Base-by-base conservation (phyloP, 2,797 vertebrate genomes). In the Gorsachius magnificus region DNA sequence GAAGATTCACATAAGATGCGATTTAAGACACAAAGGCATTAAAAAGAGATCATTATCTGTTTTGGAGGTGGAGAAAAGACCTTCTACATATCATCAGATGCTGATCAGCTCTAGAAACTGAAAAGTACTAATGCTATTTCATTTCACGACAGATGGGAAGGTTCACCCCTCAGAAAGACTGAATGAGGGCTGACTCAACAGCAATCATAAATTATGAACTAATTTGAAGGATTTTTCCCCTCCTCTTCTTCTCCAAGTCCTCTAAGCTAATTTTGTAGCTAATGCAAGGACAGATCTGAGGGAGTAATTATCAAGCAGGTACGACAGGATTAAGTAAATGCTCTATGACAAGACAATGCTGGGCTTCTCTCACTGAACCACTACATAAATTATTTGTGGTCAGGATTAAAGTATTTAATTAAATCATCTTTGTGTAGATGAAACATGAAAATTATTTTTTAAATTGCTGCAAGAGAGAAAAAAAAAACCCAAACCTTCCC, bases 321-420 rank as follows among this genome's bases (percentile, higher is more conserved):
- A 96, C 0, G 29, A 93, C 26, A 87, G 86, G 89, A 96, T 96
- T 95, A 94, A 96, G 74, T 83, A 93, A 95, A 95, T 22, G 16
- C 87, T 94, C 72, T 86, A 41, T 63, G 82, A 89, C 65, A 83
- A 96, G 81, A 94, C 94, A 97, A 95, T 92, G 83, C 75, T 63
- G 41, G 72, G 61, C 69, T 90, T 84, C 84, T 94, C 54, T 93
- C 63, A 64, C 60, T 84, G 80, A 93, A 83, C 53, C 36, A 77
- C 93, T 95, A 96, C 57, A 93, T 60, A 95, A 90, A 96, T 93
- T 91, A 95, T 92, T 95, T 95, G 93, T 95, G 91, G 92, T 70
- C 88, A 91, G 90, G 92, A 96, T 96, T 96, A 94, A 96, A 96
- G 96, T 95, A 96, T 95, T 96, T 96, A 97, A 96, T 97, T 96